Evolutionary conservation across 2,113 vertebrate genomes (phyloP), one percentile per base, ranked within the genome.

Genomic region (Pungitius pungitius): DNA sequence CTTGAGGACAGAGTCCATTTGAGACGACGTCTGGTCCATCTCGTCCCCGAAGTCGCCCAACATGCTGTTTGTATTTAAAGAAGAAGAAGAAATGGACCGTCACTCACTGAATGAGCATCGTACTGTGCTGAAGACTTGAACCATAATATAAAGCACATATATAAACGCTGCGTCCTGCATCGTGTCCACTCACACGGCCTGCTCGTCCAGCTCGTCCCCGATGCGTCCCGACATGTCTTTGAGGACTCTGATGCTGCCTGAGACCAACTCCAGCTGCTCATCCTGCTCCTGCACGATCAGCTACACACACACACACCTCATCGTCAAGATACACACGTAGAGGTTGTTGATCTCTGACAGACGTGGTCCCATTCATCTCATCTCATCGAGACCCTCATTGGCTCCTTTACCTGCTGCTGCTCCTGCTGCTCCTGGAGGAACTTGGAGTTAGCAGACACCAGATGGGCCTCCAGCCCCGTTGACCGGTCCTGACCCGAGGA

Each of bases 131-230:
- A 30, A 30, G 30, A 30, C n/a, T n/a, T n/a, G n/a, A n/a, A n/a
- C n/a, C n/a, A n/a, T n/a, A n/a, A n/a, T n/a, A n/a, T n/a, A n/a
- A n/a, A n/a, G n/a, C n/a, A n/a, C n/a, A n/a, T n/a, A n/a, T n/a
- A n/a, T n/a, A n/a, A n/a, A n/a, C n/a, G n/a, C n/a, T n/a, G n/a
- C n/a, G n/a, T n/a, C n/a, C n/a, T n/a, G n/a, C n/a, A n/a, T n/a
- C n/a, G n/a, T n/a, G 3, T 4, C 1, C n/a, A 88, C 93, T 94
- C 85, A 95, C 95, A 95, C 80, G 39, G 93, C 77, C 88, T 96
- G 95, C 20, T 95, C 93, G 0, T 95, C 94, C 1, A 96, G 92
- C 81, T 95, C 94, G n/a, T 95, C 93, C 47, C 95, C 94, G 0
- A 95, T 95, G 0, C 84, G 91, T 39, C 83, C 86, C 0, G 93